phyloP scores from a whole-genome alignment of 2,888 invertebrate genomes.

The Ommatoiulus sabulosus region DNA sequence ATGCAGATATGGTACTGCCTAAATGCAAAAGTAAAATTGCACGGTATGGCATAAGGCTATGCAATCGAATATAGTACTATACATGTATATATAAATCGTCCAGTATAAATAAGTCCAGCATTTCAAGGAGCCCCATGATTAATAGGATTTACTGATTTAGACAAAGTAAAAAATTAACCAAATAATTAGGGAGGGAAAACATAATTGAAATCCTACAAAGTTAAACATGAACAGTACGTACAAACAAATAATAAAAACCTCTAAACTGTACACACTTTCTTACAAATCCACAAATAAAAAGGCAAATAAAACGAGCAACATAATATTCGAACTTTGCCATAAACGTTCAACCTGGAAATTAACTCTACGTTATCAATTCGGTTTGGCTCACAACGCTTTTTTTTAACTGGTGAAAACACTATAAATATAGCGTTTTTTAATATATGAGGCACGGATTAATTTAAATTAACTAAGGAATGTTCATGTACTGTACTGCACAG shows the following conservation, averaged over 20 bases:
- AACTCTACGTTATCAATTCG: background rate
- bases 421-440: background rate
- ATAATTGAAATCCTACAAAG: background rate
- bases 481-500: background rate
- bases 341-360: background rate
- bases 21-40: background rate
- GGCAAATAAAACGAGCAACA: background rate
- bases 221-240: slow-evolving; percentile 3
- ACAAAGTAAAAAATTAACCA: slow-evolving; percentile 13
- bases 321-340: background rate
- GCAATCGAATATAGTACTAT: background rate
- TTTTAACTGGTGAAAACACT: background rate
- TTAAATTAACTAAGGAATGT: background rate
- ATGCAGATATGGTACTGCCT: background rate
- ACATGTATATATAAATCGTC: slow-evolving; percentile 29
- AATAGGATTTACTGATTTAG: background rate
- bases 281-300: slow-evolving; percentile 27
- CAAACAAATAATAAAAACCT: background rate
- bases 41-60: background rate
- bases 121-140: slow-evolving; percentile 11
- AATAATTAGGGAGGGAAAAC: background rate
- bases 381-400: background rate
- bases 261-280: slow-evolving; percentile 30
- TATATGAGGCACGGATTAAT: background rate
- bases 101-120: slow-evolving; percentile 2